Base-by-base conservation (phyloP, 2,797 vertebrate genomes). In the Clarias fuscus region DNA sequence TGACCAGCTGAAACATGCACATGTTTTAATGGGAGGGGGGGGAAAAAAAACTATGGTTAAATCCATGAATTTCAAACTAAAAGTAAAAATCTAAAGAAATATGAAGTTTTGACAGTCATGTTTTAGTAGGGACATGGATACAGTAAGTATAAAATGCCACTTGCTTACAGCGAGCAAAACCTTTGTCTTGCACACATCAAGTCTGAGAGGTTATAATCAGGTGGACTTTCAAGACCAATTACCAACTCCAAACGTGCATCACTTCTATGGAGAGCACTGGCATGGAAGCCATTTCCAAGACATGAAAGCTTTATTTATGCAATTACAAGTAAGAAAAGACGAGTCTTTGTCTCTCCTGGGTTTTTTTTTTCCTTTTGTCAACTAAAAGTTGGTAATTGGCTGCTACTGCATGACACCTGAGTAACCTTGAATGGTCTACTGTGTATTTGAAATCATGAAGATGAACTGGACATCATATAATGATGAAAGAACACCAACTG, bases 151-250 rank as follows among this genome's bases (percentile, higher is more conserved):
- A 65, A 53, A 53, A 82, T 85, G 27, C 43, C 59, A 56, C 40
- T 59, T 11, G 2, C 27, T 61, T 20, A 18, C 64, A 61, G 10
- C 2, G 20, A 30, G 43, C 43, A 43, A 48, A 24, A 6, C 22
- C 40, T 18, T 62, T 40, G 8, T 83, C 59, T 64, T 65, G 64
- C 30, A 43, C 80, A 43, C 80, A 61, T 86, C 53, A 83, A 84
- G 64, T 76, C 68, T 87, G 64, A 84, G 58, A 71, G 76, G 17
- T 62, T 61, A 56, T 81, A 83, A 81, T 83, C 20, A 14, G 37
- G 43, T 65, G 56, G 81, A 88, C 75, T 72, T 80, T 71, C 84
- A 67, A 33, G 67, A 78, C 70, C 82, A 86, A 56, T 86, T 88
- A 87, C 68, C 2, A 22, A 43, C 10, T 2, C 8, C 71, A 79